Evolutionary conservation across 2,797 vertebrate species (phyloP).

Genomic region (Sebastes trivittatus): DNA sequence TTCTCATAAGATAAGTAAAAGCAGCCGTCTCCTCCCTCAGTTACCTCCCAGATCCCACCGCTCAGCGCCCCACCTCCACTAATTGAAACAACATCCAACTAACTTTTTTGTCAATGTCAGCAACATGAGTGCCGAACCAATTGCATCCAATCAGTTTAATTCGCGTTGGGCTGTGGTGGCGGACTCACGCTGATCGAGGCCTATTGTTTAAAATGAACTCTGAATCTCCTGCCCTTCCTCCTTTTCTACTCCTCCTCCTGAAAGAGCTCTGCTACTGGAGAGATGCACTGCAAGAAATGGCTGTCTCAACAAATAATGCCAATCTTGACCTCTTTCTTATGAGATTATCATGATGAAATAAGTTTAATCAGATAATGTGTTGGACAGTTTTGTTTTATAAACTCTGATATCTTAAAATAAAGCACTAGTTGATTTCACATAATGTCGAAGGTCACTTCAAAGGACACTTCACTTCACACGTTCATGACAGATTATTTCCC

Average conservation of each 20-base stretch:
- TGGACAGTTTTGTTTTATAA: neutral
- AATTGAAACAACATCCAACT: slow-evolving; percentile 64
- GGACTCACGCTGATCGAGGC: slow-evolving; percentile 53
- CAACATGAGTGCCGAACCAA: slow-evolving; percentile 60
- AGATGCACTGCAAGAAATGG: slow-evolving; percentile 49
- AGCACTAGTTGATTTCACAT: neutral
- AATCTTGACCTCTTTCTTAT: neutral
- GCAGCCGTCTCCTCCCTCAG: slow-evolving; percentile 47
- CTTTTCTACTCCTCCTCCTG: slow-evolving; percentile 6
- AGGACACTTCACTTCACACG: neutral
- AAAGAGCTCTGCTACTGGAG: slow-evolving; percentile 16
- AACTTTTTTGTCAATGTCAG: slow-evolving; percentile 70
- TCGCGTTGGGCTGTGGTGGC: slow-evolving; percentile 46
- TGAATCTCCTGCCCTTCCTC: slow-evolving; percentile 22
- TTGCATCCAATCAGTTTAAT: slow-evolving; percentile 71
- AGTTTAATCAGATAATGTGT: neutral
- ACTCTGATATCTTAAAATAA: neutral
- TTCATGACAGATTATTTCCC: neutral
- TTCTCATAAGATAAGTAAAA: slow-evolving; percentile 63
- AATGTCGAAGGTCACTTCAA: neutral
- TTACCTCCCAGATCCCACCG: neutral
- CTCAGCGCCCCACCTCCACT: slow-evolving; percentile 38
- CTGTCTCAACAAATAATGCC: too few species aligned
- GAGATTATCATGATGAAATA: neutral
- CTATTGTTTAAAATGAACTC: slow-evolving; percentile 52